Conservation (phyloP, 2,113 vertebrate species). For the Odontesthes bonariensis region DNA sequence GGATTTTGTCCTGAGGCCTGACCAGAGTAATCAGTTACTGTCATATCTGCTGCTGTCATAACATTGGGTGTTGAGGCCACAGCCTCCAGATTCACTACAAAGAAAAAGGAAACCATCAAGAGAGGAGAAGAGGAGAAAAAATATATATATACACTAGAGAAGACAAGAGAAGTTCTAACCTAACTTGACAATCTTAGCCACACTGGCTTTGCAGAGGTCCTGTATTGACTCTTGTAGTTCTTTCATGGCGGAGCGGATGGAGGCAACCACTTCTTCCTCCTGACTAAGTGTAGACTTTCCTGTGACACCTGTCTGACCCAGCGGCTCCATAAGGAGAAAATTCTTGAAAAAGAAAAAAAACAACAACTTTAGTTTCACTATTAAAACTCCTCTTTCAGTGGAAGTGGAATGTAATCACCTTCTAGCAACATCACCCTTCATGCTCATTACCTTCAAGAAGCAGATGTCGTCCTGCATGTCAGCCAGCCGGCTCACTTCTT, state of each 20-base stretch:
- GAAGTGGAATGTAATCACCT: neutral
- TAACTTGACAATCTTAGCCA: constrained; percentile 62
- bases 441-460: constrained; percentile 75
- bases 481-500: constrained; percentile 70
- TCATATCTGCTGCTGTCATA: neutral
- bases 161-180: constrained; percentile 56
- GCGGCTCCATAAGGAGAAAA: constrained; percentile 54
- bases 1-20: constrained; percentile 19
- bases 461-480: constrained; percentile 70
- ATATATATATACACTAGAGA: neutral
- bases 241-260: constrained; percentile 57
- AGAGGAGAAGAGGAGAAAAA: neutral
- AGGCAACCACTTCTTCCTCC: constrained; percentile 46
- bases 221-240: constrained; percentile 69
- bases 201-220: constrained; percentile 66
- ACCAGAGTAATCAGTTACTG: neutral
- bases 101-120: neutral
- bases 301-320: constrained; percentile 4
- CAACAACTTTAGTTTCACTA: neutral
- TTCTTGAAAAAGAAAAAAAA: constrained; percentile 58
- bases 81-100: constrained; percentile 66
- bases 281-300: constrained; percentile 25
- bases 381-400: neutral
- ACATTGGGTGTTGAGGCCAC: neutral
- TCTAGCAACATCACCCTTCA: neutral